phyloP scores from a whole-genome alignment of 2,797 vertebrate species.

The Lateolabrax maculatus region DNA sequence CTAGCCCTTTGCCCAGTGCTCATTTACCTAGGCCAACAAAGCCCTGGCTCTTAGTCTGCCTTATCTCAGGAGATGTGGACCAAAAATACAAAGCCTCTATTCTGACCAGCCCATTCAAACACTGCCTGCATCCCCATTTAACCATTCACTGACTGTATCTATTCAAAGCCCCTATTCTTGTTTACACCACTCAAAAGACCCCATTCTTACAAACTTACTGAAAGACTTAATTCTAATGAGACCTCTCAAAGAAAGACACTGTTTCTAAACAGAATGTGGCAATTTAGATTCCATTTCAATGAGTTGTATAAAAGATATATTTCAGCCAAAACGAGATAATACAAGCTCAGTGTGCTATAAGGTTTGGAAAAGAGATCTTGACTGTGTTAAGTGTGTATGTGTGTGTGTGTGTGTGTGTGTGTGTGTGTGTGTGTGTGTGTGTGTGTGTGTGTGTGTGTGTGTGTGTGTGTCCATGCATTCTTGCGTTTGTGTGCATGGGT shows the following conservation, averaged over 20 bases:
- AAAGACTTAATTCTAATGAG: conserved; percentile 75
- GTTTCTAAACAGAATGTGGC: conserved; percentile 66
- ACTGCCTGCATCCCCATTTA: conserved; percentile 69
- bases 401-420: neutral
- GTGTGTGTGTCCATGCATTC: neutral
- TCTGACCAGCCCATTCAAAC: conserved; percentile 73
- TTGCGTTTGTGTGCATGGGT: no score
- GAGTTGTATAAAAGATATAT: conserved; percentile 41
- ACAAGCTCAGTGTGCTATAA: conserved; percentile 22
- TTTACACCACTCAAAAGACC: conserved; percentile 74
- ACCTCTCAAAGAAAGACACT: conserved; percentile 67
- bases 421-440: no score
- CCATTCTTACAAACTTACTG: conserved; percentile 74
- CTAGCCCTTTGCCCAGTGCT: conserved; percentile 15
- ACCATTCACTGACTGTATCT: conserved; percentile 63
- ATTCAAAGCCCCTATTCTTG: conserved; percentile 75
- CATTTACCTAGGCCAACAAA: conserved; percentile 70
- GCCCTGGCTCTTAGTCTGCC: conserved; percentile 20
- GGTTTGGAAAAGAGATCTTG: neutral
- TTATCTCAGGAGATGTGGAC: conserved; percentile 75
- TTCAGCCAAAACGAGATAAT: conserved; percentile 37
- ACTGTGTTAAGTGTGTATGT: conserved; percentile 1
- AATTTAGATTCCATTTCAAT: conserved; percentile 65
- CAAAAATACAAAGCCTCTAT: conserved; percentile 79
- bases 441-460: no score